Base-by-base conservation (phyloP, 1,140 invertebrate genomes). In the Nephila pilipes region DNA sequence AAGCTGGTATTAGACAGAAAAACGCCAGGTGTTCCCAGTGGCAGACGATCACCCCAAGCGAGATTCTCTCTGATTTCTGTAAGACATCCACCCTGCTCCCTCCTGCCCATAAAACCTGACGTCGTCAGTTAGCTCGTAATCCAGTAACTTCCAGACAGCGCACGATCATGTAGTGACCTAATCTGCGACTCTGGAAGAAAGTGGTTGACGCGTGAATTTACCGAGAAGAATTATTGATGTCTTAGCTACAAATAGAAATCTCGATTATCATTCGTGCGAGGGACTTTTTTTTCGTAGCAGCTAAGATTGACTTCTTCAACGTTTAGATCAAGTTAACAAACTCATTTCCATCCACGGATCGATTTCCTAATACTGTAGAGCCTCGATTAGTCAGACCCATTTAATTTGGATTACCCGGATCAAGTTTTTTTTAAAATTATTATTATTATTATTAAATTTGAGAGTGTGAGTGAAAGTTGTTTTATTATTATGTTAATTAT, bases 31-130 rank as follows among this genome's bases (percentile, higher is more conserved):
- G 69, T 75, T 75, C 32, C 29, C 14, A 18, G 22, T 20, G 22
- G 16, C 69, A 36, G 29, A 29, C 16, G 29, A 29, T 36, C 18
- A 75, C 69, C 69, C 32, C 25, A 29, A 75, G 69, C 69, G 25
- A 32, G 18, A 36, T 75, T 75, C 69, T 65, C n/a, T 65, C 63
- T 65, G 63, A 65, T 25, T 75, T 75, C 69, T 65, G 8, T 65
- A n/a, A 25, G 63, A 65, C 63, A 65, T 65, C n/a, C n/a, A 65
- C 63, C 25, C 63, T 46, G 46, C 6, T 46, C 69, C 29, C 69
- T 18, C 29, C 69, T 36, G 14, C 29, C 12, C 18, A 22, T 60
- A 60, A 60, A 60, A 60, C 58, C 29, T 36, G 69, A 75, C 69
- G 32, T 12, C n/a, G 63, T 69, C n/a, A 69, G 12, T 22, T 69